Evolutionary conservation across 2,797 vertebrate genomes (phyloP).

Genomic region (Sebastes goodei): DNA sequence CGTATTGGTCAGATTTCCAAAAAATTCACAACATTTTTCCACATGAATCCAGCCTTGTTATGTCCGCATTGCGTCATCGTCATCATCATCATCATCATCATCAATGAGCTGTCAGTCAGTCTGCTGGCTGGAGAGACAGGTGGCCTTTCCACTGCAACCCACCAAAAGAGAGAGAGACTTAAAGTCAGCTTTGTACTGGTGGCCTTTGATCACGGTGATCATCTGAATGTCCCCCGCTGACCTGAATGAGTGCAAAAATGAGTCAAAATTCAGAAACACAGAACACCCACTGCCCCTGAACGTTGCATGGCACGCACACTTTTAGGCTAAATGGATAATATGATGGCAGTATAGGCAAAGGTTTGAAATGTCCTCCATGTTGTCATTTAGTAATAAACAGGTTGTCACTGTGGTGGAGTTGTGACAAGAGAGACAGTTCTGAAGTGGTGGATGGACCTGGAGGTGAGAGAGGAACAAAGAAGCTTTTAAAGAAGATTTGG

Average conservation of each 20-base stretch:
- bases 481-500: slow-evolving; percentile 78
- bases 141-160: slow-evolving; percentile 12
- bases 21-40: not conserved
- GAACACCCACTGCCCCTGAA: slow-evolving; percentile 5
- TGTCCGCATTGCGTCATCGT: not conserved
- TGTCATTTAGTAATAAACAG: too few species aligned
- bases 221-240: not conserved
- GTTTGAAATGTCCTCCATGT: too few species aligned
- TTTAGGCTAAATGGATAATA: not conserved
- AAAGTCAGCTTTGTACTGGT: slow-evolving; percentile 6
- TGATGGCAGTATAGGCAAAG: not conserved
- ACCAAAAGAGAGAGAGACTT: not conserved
- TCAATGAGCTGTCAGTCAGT: not conserved
- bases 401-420: not conserved
- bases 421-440: not conserved
- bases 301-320: not conserved
- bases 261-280: slow-evolving; percentile 11
- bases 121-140: not conserved
- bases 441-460: not conserved
- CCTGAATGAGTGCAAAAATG: slow-evolving; percentile 19
- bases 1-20: not conserved
- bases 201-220: slow-evolving; percentile 25
- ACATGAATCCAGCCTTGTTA: not conserved
- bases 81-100: not conserved
- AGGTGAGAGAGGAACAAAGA: slow-evolving; percentile 74